Evolutionary conservation across 2,888 invertebrate species (phyloP), one percentile per base, ranked within the genome.

Genomic region (Trichogramma evanescens): DNA sequence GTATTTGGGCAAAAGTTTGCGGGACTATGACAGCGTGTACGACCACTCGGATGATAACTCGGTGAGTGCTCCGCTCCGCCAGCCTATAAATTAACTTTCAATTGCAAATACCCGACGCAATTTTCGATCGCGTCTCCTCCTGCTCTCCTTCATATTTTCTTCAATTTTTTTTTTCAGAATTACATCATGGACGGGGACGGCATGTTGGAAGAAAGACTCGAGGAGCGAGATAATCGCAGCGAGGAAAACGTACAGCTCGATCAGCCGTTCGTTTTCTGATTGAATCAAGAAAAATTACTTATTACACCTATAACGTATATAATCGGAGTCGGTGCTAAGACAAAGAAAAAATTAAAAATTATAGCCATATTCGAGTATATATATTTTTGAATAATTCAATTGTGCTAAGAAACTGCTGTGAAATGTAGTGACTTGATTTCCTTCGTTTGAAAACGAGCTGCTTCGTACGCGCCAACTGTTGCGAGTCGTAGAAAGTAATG

Each of bases 1-100:
- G 4, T 86, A 90, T 69, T 84, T 88, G 81, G 78, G 71, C 66
- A 73, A 80, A 54, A 85, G 84, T 3, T 80, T 80, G 0, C 79
- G 83, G 69, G 74, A 78, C 63, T 85, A 86, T 71, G 80, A 83
- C 63, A 73, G 81, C 50, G 76, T 82, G 56, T 83, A 83, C 69
- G 82, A 81, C 65, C 74, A 74, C 26, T 26, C 26, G 57, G 70
- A 77, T 39, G 73, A 76, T 50, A 77, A 76, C 56, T 67, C 63
- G 54, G 74, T 73, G 65, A 67, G 66, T 66, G 39, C n/a, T 54
- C 50, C 8, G 6, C 38, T 26, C 26, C 1, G 3, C 26, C 2
- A 26, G 26, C 1, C 26, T 26, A 26, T 26, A 1, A 26, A 26
- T 26, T 26, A 26, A 26, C 26, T 26, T 26, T 48, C 52, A 7